These are phyloP conservation scores for Drosophila picticornis DNA, from an alignment of 2,888 invertebrate species.

Conservation along the genomic window DNA sequence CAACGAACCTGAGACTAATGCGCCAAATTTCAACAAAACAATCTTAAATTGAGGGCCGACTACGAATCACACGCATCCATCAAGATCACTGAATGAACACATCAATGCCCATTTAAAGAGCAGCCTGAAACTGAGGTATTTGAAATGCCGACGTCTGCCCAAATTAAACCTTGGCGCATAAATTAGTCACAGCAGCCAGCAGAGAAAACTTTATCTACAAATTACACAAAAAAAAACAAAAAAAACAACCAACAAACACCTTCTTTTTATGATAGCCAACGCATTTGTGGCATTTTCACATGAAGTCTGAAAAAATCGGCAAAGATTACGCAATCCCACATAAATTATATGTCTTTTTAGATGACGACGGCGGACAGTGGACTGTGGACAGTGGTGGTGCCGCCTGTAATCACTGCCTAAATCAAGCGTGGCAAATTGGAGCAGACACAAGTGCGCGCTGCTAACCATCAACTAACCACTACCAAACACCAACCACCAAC, in stretches of 20 bases:
- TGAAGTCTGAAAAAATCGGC: constrained; percentile 48
- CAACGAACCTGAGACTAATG: constrained; percentile 32
- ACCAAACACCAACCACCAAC: constrained; percentile 22
- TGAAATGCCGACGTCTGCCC: constrained; percentile 31
- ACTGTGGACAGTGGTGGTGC: constrained; percentile 29
- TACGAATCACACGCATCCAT: constrained; percentile 60
- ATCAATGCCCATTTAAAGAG: constrained; percentile 77
- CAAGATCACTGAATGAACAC: constrained; percentile 74
- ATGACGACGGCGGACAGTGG: constrained; percentile 32
- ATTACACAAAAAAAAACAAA: constrained; percentile 7
- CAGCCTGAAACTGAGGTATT: constrained; percentile 41
- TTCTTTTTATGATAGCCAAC: constrained; percentile 40
- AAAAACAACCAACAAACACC: constrained; percentile 15
- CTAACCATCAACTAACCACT: constrained; percentile 34
- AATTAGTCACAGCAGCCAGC: constrained; percentile 61
- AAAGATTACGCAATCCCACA: constrained; percentile 72
- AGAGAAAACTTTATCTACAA: constrained; percentile 25
- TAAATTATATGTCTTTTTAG: constrained; percentile 71
- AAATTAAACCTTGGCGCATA: constrained; percentile 74
- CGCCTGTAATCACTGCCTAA: constrained; percentile 76
- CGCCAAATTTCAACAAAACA: constrained; percentile 29
- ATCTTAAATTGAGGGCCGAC: constrained; percentile 12
- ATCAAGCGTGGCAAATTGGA: constrained; percentile 81
- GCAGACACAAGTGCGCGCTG: constrained; percentile 75
- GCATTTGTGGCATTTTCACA: constrained; percentile 73